Evolutionary conservation across 1,140 invertebrate species (phyloP).

Genomic region (Cyphomyrmex costatus): DNA sequence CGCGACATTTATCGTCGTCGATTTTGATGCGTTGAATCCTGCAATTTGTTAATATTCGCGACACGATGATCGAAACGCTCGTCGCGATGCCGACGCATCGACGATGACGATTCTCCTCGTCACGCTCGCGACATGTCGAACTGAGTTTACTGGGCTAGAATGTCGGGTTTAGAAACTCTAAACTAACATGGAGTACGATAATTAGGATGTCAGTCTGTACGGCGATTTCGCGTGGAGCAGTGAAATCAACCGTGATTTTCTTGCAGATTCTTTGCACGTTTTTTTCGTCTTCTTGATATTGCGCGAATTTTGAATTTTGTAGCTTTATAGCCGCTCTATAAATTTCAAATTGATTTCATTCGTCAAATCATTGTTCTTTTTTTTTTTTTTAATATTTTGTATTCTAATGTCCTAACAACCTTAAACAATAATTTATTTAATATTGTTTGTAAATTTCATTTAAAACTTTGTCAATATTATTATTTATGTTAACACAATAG

Average conservation of each 20-base stretch:
- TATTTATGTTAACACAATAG: not conserved
- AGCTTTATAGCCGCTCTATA: not conserved
- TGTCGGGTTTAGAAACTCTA: not conserved
- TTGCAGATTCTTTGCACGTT: not conserved
- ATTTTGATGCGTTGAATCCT: not conserved
- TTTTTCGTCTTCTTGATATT: not conserved
- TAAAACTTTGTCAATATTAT: not conserved
- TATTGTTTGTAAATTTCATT: slow-evolving; percentile 2
- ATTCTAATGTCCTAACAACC: not conserved
- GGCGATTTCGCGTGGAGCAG: not conserved
- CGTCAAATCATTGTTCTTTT: not conserved
- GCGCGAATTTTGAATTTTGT: not conserved
- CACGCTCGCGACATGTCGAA: not conserved
- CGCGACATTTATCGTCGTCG: not conserved
- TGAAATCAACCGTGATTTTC: not conserved
- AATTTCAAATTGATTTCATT: not conserved
- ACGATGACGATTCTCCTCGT: not conserved
- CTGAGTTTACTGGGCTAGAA: not conserved
- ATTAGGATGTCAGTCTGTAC: not conserved
- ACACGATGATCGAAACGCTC: not conserved
- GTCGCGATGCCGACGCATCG: not conserved
- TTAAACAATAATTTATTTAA: not conserved
- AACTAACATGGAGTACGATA: slow-evolving; percentile 52
- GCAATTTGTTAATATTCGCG: not conserved
- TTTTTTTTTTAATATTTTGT: not conserved